Conservation (phyloP, 2,888 invertebrate genomes). For the Leucophenga montana region DNA sequence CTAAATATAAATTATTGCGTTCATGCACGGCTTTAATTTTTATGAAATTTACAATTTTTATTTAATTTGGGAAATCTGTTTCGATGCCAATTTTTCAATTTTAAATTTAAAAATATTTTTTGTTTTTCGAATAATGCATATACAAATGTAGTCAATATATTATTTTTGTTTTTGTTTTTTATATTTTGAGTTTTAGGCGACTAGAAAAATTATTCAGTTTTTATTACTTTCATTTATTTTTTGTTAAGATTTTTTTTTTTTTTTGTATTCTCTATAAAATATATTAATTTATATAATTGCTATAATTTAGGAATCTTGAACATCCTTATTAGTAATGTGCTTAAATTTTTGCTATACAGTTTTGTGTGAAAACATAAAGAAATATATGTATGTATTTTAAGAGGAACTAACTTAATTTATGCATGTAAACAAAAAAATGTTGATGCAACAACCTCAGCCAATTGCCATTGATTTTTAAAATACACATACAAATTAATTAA, state of each 20-base stretch:
- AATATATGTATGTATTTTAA: neutral
- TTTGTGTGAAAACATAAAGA: neutral
- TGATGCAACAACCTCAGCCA: conserved; percentile 24
- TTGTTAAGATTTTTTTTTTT: too few relatives aligned
- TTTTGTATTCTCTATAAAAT: neutral
- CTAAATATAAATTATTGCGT: neutral
- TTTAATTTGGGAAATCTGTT: too few relatives aligned
- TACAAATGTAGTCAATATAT: neutral
- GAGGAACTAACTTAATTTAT: neutral
- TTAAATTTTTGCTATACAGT: conserved; percentile 6
- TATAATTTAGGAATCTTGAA: conserved; percentile 19
- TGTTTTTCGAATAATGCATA: neutral
- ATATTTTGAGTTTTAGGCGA: conserved; percentile 7
- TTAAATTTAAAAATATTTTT: neutral
- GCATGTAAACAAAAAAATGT: neutral
- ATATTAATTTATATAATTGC: neutral
- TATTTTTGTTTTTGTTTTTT: too few relatives aligned
- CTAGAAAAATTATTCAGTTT: conserved; percentile 19
- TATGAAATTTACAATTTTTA: neutral
- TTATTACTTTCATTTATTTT: neutral
- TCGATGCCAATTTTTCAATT: too few relatives aligned
- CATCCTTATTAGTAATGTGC: neutral
- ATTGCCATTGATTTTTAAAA: conserved; percentile 14
- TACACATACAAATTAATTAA: conserved; percentile 12
- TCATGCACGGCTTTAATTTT: neutral